These are phyloP conservation scores for Brachyhypopomus gauderio DNA, from an alignment of 2,113 vertebrate species.

Conservation along the genomic window DNA sequence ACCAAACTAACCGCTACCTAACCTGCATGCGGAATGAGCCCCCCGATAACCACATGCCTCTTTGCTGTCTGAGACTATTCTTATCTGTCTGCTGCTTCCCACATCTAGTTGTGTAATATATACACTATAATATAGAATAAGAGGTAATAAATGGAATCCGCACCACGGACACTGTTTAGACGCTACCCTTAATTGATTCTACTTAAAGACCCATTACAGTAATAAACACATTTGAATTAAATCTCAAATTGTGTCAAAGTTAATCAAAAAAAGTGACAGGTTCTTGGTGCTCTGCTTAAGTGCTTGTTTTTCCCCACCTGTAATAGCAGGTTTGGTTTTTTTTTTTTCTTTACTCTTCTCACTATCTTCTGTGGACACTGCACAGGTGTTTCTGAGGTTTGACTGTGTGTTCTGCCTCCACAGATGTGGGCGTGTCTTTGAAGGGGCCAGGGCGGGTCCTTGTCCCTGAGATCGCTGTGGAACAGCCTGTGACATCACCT, in stretches of 20 bases:
- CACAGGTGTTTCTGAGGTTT: neutral
- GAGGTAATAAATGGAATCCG: neutral
- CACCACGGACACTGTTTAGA: slow-evolving; percentile 32
- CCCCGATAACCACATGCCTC: neutral
- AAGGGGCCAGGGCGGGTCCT: slow-evolving; percentile 75
- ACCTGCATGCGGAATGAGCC: slow-evolving; percentile 70
- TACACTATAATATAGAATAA: neutral
- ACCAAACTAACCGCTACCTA: slow-evolving; percentile 55
- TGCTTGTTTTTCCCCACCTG: neutral
- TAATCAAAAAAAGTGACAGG: slow-evolving; percentile 5
- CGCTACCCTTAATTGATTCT: neutral
- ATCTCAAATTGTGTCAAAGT: neutral
- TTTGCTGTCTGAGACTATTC: slow-evolving; percentile 13
- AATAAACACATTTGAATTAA: neutral
- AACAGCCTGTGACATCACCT: slow-evolving; percentile 61
- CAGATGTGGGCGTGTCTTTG: slow-evolving; percentile 78
- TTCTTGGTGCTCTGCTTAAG: slow-evolving; percentile 27
- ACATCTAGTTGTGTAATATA: neutral
- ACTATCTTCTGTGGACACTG: neutral
- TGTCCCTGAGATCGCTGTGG: slow-evolving; percentile 72
- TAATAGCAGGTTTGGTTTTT: neutral
- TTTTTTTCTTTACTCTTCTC: neutral
- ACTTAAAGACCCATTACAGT: neutral
- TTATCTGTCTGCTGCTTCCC: slow-evolving; percentile 10
- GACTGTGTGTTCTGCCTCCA: slow-evolving; percentile 39